Conservation (phyloP, 2,797 vertebrate species). For the Tragopan temminckii region DNA sequence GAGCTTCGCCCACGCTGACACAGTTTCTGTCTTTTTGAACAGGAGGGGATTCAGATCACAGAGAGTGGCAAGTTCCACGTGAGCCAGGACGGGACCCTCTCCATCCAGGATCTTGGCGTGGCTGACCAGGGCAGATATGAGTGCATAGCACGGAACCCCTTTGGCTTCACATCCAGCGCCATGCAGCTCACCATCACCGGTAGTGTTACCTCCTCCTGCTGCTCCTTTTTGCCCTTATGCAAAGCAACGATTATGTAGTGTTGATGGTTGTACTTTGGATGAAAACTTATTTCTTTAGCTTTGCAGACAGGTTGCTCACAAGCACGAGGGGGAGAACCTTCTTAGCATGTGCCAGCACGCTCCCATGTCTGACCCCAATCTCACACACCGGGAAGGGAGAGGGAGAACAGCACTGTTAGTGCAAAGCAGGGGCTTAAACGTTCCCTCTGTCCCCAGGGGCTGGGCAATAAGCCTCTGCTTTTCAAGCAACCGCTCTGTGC, state of each 20-base stretch:
- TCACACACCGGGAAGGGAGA: fast-evolving
- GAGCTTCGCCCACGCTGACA: not conserved
- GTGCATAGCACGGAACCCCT: slow-evolving; percentile 77
- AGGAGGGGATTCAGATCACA: slow-evolving; percentile 81
- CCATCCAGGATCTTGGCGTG: slow-evolving; percentile 74
- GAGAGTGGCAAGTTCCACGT: slow-evolving; percentile 80
- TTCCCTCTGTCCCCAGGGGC: not conserved
- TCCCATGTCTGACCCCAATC: not conserved
- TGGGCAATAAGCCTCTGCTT: not conserved
- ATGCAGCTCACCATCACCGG: slow-evolving; percentile 78
- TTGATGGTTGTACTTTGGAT: not conserved
- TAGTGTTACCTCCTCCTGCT: not conserved
- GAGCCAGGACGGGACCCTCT: slow-evolving; percentile 72
- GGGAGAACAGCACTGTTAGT: not conserved
- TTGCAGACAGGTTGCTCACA: not conserved
- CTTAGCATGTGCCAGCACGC: not conserved
- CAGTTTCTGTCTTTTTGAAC: not conserved
- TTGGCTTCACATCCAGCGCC: slow-evolving; percentile 73
- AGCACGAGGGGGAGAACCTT: not conserved
- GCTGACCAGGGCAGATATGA: slow-evolving; percentile 80
- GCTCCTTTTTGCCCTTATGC: fast-evolving
- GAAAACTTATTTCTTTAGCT: not conserved
- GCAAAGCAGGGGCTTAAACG: not conserved
- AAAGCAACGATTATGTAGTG: not conserved
- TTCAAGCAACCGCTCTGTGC: fast-evolving